Evolutionary conservation across 1,140 invertebrate species (phyloP), one percentile per base, ranked within the genome.

Genomic region (Drosophila pseudoobscura): DNA sequence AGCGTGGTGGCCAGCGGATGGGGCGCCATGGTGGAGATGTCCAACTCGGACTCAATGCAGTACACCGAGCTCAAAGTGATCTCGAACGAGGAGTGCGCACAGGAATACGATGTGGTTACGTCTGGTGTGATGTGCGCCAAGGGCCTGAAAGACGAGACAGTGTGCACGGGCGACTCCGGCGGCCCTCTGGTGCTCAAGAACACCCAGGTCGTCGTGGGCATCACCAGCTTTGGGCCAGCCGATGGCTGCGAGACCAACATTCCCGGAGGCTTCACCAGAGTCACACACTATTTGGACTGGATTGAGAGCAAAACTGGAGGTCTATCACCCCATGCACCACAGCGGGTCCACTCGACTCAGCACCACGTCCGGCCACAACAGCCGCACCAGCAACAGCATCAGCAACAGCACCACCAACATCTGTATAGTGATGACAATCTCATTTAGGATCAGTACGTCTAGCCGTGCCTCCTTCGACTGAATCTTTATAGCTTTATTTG

Each of bases 1-100:
- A 90, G 78, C 17, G 90, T 91, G 51, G 85, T 91, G 26, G 90
- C 90, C 51, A 91, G 74, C 11, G 90, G 90, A 4, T 91, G 90
- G 90, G 90, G 90, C 7, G 85, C 90, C 54, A 80, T 75, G 51
- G 73, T 76, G 13, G 82, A 90, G 65, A 88, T 82, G 70, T 66
- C 70, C 39, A 90, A 75, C 56, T 80, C 85, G 15, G 88, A 90
- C 54, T 65, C 72, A 6, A 91, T 91, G 90, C 90, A 91, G 53
- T 91, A 91, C 20, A 91, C 90, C 5, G 90, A 91, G 50, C 59
- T 91, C 45, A 75, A 75, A 17, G 90, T 91, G 26, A 91, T 91
- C 45, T 87, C 83, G 6, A 91, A 91, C 65, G 54, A 47, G 0
- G 90, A 91, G 39, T 91, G 90, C 20, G 68, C 71, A 4, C 70